A percentile compares a stretch with the other conserved stretches of the same genome.
phyloP scores from a whole-genome alignment of 2,797 vertebrate genomes.

The Sebastes steindachneri region DNA sequence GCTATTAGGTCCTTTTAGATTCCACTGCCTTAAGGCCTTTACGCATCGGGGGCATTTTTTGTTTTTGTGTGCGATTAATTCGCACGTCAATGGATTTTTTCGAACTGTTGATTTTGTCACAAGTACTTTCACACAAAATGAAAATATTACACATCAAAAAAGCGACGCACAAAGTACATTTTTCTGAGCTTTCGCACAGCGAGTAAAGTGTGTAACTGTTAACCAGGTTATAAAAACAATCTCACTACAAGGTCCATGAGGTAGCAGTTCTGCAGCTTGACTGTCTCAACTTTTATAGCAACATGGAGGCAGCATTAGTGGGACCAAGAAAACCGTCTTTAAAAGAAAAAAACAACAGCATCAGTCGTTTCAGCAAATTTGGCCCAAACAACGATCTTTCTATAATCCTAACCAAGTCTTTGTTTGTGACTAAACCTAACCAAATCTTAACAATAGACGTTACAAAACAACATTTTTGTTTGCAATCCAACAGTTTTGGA shows the following conservation, averaged over 20 bases:
- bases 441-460: not conserved
- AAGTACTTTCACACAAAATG: not conserved
- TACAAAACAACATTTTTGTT: not conserved
- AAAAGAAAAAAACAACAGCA: not conserved
- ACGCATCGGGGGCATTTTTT: not conserved
- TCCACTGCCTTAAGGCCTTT: not conserved
- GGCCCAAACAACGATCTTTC: not conserved
- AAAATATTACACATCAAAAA: not conserved
- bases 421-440: not conserved
- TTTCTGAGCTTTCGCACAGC: not conserved
- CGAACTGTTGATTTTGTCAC: fast-evolving
- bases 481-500: not conserved
- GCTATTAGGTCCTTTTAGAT: not conserved
- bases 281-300: not conserved
- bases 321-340: not conserved
- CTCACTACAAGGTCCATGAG: not conserved
- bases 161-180: not conserved
- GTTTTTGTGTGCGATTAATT: not conserved
- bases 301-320: not conserved
- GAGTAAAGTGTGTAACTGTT: not conserved
- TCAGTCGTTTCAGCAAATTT: not conserved
- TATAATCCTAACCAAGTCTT: not conserved
- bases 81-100: not conserved
- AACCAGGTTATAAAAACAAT: not conserved
- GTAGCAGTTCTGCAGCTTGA: not conserved